Evolutionary conservation across 2,888 invertebrate genomes (phyloP).

Genomic region (Pristionchus entomophagus): DNA sequence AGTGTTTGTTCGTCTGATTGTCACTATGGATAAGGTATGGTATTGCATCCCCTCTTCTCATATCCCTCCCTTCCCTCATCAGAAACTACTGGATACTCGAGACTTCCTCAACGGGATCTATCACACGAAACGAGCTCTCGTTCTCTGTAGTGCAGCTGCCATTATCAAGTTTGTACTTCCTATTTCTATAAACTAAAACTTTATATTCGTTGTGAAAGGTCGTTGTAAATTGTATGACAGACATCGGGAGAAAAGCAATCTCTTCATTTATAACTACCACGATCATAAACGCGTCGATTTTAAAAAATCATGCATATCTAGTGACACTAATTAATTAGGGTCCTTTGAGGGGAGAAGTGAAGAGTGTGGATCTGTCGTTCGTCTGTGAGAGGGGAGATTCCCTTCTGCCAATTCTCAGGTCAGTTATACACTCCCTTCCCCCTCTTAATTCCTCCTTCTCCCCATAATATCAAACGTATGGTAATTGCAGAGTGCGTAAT

Average conservation of each 20-base stretch:
- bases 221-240: too few species aligned
- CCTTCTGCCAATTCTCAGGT: neutral
- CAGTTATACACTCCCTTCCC: neutral
- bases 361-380: neutral
- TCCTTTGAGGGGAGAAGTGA: too few species aligned
- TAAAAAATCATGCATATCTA: too few species aligned
- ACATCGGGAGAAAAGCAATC: too few species aligned
- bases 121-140: constrained; percentile 51
- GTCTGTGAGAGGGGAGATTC: constrained; percentile 9
- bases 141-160: constrained; percentile 46
- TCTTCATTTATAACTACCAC: too few species aligned
- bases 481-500: neutral
- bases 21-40: constrained; percentile 11
- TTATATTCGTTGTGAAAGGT: too few species aligned
- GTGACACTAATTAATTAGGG: too few species aligned
- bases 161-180: constrained; percentile 12
- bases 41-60: neutral
- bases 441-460: neutral
- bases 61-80: neutral
- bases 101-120: constrained; percentile 54
- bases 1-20: constrained; percentile 29
- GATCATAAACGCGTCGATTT: too few species aligned
- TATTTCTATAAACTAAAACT: too few species aligned
- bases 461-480: neutral
- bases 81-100: constrained; percentile 49